Base-by-base conservation (phyloP, 2,888 invertebrate genomes). In the Erebia epiphron region DNA sequence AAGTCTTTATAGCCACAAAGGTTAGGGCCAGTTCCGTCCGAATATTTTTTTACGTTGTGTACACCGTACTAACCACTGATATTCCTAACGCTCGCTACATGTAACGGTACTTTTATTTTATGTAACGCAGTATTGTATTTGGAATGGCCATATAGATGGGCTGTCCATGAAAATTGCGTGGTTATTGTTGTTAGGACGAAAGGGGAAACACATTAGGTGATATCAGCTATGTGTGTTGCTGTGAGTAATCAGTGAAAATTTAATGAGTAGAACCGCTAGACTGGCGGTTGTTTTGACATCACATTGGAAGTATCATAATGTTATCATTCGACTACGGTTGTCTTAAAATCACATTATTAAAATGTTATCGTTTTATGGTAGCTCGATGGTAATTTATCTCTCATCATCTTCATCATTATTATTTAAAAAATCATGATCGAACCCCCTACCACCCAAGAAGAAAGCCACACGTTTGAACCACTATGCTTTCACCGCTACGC, bases 111-210 rank as follows among this genome's bases (percentile, higher is more conserved):
- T 74, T 72, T 74, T 72, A 72, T 74, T 74, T 74, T 70, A 74
- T 74, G 72, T 73, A 67, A 67, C 69, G 49, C 50, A 65, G 70
- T 71, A 71, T 74, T 74, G 72, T 74, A 63, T 50, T 72, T 64
- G 46, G 57, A 61, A 70, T 70, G 58, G 60, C 26, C 52, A 18
- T 49, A 60, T 43, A 52, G 58, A 65, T 58, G 65, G 58, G 52
- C 43, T 60, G 50, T 58, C 62, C 65, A 61, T 72, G 70, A 67
- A 70, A 74, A 72, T 72, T 68, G 68, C 58, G 50, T 62, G 68
- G 70, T 66, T 70, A 70, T 66, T 58, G 66, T 71, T 69, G 70
- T 62, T 62, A 18, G 58, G 67, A 58, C 43, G 50, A 35, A 41
- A 43, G 64, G 26, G 54, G 50, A 35, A 54, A 26, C 52, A 60